Base-by-base conservation (phyloP, 2,888 invertebrate species). In the Bellardia bayeri region DNA sequence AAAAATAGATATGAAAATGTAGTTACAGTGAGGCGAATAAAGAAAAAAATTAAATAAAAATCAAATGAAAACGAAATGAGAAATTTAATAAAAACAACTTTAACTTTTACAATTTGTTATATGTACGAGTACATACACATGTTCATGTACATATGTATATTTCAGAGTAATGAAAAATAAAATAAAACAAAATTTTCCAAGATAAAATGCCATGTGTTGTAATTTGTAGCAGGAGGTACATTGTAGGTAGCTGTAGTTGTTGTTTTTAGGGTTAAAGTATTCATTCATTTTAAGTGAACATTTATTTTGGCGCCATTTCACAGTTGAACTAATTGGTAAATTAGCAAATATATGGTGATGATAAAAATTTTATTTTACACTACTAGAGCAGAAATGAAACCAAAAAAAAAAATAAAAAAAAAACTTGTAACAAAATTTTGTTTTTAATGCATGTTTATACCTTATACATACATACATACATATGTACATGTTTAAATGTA, bases 311-410 rank as follows among this genome's bases (percentile, higher is more conserved):
- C 87, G 87, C 87, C 87, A 87, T 85, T 87, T 87, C 85, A 87
- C 87, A 87, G 87, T 87, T 85, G 87, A 87, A 87, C 87, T 87
- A 87, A 87, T 87, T 87, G 87, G 85, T 85, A 87, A 87, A 87
- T 87, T 87, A 87, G 87, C 87, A 87, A 87, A 87, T 80, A 87
- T 87, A 87, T 80, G 80, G 79, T 86, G 56, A 71, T 72, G 78
- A 74, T 75, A 75, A 82, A 82, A 85, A 82, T 82, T 85, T 71
- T 49, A 33, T 66, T 75, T 64, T 66, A 76, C 71, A 13, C 45
- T 42, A 42, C 8, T 64, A 49, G 9, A 51, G 81, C 3, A 42
- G 23, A 23, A 23, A 23, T 23, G 1, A 23, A 23, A 40, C 51
- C 0, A 69, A 56, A 54, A 54, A 16, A 66, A 2, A 14, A 49